A percentile compares a stretch with the other conserved stretches of the same genome.
These are phyloP conservation scores for Lathamus discolor DNA, from an alignment of 2,113 vertebrate genomes.

Conservation along the genomic window DNA sequence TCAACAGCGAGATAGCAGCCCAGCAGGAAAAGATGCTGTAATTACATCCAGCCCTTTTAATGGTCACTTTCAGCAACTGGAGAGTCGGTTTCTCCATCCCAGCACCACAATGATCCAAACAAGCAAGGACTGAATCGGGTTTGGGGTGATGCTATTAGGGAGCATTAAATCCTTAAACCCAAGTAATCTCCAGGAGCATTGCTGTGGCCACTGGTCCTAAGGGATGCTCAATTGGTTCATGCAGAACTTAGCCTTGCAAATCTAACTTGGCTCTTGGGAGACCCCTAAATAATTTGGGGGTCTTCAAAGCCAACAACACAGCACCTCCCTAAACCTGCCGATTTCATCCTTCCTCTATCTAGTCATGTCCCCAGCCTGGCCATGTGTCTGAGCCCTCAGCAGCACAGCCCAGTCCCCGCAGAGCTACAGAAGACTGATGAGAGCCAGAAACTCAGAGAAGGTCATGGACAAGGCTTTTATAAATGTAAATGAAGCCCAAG, in stretches of 20 bases:
- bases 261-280: background rate
- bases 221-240: background rate
- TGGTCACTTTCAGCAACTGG: background rate
- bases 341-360: background rate
- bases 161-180: background rate
- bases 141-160: background rate
- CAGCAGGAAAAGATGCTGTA: background rate
- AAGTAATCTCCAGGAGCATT: fast-evolving
- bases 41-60: background rate
- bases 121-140: background rate
- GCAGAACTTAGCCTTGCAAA: background rate
- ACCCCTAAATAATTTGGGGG: background rate
- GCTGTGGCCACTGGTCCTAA: background rate
- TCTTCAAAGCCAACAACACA: background rate
- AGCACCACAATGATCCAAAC: background rate
- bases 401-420: background rate
- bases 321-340: background rate
- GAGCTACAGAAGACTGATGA: background rate
- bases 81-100: background rate
- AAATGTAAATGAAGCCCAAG: conserved; percentile 16
- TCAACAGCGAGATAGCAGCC: background rate
- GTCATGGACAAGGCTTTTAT: background rate
- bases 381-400: fast-evolving
- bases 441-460: background rate
- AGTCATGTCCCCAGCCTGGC: background rate